Conservation (phyloP, 2,888 invertebrate genomes). For the Ormyrus labotus region DNA sequence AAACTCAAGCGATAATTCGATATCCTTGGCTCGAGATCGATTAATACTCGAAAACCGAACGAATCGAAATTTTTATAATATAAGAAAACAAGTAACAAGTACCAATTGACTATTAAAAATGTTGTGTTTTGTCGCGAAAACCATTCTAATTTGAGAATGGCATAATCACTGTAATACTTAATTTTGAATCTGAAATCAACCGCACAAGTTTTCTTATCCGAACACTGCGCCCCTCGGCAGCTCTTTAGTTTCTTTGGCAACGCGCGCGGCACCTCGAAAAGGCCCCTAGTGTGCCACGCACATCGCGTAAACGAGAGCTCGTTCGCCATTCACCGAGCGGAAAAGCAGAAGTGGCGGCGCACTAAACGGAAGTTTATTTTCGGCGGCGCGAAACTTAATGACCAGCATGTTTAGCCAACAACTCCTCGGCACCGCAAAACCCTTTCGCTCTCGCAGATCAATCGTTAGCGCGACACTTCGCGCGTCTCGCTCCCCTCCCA, state of each 20-base stretch:
- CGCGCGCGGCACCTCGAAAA: constrained; percentile 1
- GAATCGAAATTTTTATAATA: no score
- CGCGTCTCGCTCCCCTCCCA: neutral
- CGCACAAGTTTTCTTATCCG: neutral
- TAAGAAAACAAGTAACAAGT: no score
- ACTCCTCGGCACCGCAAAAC: constrained; percentile 63
- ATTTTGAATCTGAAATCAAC: no score
- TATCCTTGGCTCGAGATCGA: no score
- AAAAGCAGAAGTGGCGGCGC: neutral
- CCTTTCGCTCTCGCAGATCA: neutral
- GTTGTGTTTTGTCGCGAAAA: no score
- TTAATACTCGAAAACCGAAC: no score
- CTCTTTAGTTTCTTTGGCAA: neutral
- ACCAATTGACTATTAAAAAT: no score
- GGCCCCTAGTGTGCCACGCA: constrained; percentile 9
- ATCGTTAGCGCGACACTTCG: neutral
- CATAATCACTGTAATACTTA: no score
- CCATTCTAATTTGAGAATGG: no score
- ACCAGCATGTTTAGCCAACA: constrained; percentile 71
- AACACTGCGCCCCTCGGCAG: neutral
- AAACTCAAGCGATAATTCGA: no score
- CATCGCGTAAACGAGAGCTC: neutral
- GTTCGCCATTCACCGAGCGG: neutral
- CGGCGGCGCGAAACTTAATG: constrained; percentile 64
- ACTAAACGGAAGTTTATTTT: constrained; percentile 9